A percentile compares a stretch with the other conserved stretches of the same genome.
Conservation (phyloP, 2,888 invertebrate genomes). For the Shargacucullia verbasci region DNA sequence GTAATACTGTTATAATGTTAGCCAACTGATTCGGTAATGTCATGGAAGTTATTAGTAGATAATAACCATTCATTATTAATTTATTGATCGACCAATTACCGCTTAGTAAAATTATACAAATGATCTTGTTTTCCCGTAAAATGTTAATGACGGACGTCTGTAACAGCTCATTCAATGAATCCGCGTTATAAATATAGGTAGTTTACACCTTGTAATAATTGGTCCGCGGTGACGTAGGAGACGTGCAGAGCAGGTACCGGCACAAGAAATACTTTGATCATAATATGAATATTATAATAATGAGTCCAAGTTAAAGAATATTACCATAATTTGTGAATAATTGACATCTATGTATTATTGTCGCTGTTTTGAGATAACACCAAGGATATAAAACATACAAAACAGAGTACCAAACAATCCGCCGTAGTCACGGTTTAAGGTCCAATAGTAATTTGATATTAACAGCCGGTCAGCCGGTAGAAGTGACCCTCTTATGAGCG, state of each 20-base stretch:
- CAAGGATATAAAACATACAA: too few species aligned
- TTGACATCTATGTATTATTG: background rate
- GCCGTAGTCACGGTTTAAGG: conserved; percentile 4
- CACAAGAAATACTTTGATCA: conserved; percentile 17
- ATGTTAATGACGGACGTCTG: conserved; percentile 32
- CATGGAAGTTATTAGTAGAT: background rate
- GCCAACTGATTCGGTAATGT: background rate
- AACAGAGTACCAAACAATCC: background rate
- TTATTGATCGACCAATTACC: conserved; percentile 30
- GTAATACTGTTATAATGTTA: too few species aligned
- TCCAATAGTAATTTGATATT: conserved; percentile 40
- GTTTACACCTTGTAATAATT: conserved; percentile 35
- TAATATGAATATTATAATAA: conserved; percentile 5
- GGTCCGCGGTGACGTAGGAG: conserved; percentile 31
- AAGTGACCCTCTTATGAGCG: conserved; percentile 34
- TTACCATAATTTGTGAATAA: conserved; percentile 9
- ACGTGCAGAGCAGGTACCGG: conserved; percentile 13
- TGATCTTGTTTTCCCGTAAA: conserved; percentile 42
- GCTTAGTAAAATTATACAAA: conserved; percentile 37
- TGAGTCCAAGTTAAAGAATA: conserved; percentile 7
- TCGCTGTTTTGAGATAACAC: too few species aligned
- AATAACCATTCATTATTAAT: conserved; percentile 4
- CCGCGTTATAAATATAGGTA: conserved; percentile 35
- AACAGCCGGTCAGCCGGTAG: conserved; percentile 25
- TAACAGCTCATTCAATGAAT: conserved; percentile 42